These are phyloP conservation scores for Cyrtorhinus lividipennis DNA, from an alignment of 1,140 invertebrate species.

Conservation along the genomic window DNA sequence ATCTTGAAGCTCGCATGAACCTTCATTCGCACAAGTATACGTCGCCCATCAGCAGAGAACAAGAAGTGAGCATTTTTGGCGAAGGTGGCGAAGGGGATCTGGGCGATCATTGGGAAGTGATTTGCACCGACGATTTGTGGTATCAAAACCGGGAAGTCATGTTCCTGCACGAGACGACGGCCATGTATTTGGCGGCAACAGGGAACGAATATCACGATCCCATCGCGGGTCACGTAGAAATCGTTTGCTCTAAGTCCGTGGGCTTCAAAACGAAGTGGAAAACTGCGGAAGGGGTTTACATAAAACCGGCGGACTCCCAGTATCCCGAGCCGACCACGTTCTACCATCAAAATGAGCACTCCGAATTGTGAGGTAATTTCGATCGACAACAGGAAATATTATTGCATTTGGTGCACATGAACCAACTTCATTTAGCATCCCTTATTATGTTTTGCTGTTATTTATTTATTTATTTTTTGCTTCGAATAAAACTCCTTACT, in stretches of 20 bases:
- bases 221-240: not conserved
- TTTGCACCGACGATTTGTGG: not conserved
- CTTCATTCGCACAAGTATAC: conserved; percentile 10
- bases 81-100: not conserved
- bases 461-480: too few relatives aligned
- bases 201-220: not conserved
- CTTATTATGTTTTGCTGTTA: too few relatives aligned
- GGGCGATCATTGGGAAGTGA: conserved; percentile 9
- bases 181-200: not conserved
- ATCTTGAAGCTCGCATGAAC: conserved; percentile 2
- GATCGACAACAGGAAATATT: too few relatives aligned
- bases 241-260: not conserved
- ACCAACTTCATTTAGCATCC: too few relatives aligned
- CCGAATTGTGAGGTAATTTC: too few relatives aligned
- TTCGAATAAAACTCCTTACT: too few relatives aligned
- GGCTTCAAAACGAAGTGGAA: not conserved
- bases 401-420: too few relatives aligned
- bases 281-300: not conserved
- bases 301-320: not conserved
- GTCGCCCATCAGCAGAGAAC: not conserved
- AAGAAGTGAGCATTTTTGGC: conserved; percentile 8
- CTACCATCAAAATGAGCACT: not conserved
- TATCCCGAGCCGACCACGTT: not conserved
- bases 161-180: not conserved
- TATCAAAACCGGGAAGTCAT: not conserved